A percentile compares a stretch with the other conserved stretches of the same genome.
Evolutionary conservation across 1,140 invertebrate species (phyloP).

Genomic region (fruit fly (Drosophila melanogaster)): DNA sequence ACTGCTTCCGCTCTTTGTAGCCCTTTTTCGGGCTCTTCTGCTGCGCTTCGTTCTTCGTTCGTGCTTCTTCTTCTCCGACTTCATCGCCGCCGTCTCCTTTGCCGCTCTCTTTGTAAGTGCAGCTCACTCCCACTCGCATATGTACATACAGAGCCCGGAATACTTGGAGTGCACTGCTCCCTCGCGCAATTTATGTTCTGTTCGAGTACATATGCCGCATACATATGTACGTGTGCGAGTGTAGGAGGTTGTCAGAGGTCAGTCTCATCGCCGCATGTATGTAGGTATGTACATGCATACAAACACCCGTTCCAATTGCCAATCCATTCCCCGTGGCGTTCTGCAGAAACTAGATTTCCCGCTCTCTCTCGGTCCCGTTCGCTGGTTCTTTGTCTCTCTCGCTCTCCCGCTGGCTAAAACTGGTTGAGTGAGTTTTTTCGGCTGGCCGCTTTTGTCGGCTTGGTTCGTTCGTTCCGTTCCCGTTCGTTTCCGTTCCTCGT

Average conservation of each 20-base stretch:
- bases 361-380: conserved; percentile 37
- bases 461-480: conserved; percentile 41
- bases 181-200: conserved; percentile 71
- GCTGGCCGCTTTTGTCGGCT: conserved; percentile 31
- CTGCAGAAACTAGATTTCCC: conserved; percentile 76
- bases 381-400: conserved; percentile 61
- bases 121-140: conserved; percentile 33
- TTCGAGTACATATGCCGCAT: conserved; percentile 27
- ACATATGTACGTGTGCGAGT: conserved; percentile 37
- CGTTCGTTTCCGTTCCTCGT: conserved; percentile 38
- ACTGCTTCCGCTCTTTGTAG: conserved; percentile 12
- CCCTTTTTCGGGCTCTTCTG: conserved; percentile 30
- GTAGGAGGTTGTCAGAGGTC: conserved; percentile 82
- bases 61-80: conserved; percentile 6
- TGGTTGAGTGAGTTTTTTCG: conserved; percentile 78
- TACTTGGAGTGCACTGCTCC: conserved; percentile 73
- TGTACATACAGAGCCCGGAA: conserved; percentile 44
- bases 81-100: background rate
- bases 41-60: conserved; percentile 3
- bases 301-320: conserved; percentile 64
- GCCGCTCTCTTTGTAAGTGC: conserved; percentile 17
- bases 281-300: conserved; percentile 23
- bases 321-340: conserved; percentile 63
- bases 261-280: conserved; percentile 67
- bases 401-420: conserved; percentile 56